These are phyloP conservation scores for Imbricaverruca yamaguchii DNA, from an alignment of 2,888 invertebrate genomes.

Conservation along the genomic window DNA sequence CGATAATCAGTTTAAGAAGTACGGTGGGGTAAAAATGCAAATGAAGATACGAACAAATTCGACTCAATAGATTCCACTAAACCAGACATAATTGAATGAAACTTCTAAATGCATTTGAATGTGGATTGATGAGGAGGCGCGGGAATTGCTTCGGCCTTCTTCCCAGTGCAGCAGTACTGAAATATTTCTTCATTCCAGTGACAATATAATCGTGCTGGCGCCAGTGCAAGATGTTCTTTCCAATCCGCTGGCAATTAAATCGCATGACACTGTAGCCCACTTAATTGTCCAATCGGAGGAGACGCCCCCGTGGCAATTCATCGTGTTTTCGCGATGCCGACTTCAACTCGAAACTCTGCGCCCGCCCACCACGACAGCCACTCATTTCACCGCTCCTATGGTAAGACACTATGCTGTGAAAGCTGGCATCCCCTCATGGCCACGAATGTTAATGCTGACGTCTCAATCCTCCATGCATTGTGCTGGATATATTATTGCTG, in stretches of 20 bases:
- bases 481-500: too few relatives aligned
- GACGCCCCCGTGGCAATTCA: too few relatives aligned
- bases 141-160: background rate
- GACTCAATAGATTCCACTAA: background rate
- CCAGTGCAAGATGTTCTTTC: background rate
- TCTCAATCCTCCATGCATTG: too few relatives aligned
- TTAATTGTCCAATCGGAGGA: too few relatives aligned
- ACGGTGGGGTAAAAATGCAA: conserved; percentile 14
- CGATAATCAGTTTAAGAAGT: conserved; percentile 19
- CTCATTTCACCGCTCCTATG: background rate
- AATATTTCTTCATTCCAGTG: background rate
- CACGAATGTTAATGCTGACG: too few relatives aligned
- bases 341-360: background rate
- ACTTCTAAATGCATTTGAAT: background rate
- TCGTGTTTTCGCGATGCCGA: too few relatives aligned
- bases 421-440: too few relatives aligned
- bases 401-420: too few relatives aligned
- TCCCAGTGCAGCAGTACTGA: background rate
- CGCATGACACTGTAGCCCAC: too few relatives aligned
- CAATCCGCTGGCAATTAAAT: too few relatives aligned
- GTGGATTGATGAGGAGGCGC: background rate
- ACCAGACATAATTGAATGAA: conserved; percentile 8
- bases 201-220: background rate
- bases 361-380: background rate
- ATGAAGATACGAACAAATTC: conserved; percentile 5